These are phyloP conservation scores for Drosophila teissieri DNA, from an alignment of 1,140 invertebrate genomes.

Conservation along the genomic window DNA sequence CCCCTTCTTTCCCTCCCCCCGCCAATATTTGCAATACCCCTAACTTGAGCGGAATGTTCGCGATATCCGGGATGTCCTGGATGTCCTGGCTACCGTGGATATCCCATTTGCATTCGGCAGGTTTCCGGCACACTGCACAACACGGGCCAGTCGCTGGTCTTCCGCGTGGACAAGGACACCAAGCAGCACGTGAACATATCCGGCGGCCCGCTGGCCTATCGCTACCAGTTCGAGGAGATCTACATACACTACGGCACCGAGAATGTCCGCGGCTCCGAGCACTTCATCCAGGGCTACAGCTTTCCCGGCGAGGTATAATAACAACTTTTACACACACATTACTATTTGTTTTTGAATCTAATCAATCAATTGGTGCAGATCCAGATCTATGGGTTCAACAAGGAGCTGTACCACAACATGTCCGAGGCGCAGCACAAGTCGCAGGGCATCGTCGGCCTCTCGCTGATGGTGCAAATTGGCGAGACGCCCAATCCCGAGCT, in stretches of 20 bases:
- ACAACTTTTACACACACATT: too few relatives aligned
- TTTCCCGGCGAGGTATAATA: constrained; percentile 95
- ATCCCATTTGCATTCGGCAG: constrained; percentile 85
- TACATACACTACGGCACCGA: constrained; percentile 97
- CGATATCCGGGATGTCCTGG: neutral
- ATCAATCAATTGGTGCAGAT: constrained; percentile 89
- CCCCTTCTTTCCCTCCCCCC: too few relatives aligned
- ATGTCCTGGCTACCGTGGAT: neutral
- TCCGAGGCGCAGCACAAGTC: constrained; percentile 96
- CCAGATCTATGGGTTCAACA: constrained; percentile 97
- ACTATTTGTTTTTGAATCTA: too few relatives aligned
- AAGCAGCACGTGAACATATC: constrained; percentile 95
- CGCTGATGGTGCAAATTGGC: constrained; percentile 96
- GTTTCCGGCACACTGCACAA: constrained; percentile 94
- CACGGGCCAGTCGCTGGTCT: constrained; percentile 95
- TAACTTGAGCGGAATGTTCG: too few relatives aligned
- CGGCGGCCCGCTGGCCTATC: constrained; percentile 97
- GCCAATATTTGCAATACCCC: too few relatives aligned
- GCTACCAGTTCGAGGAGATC: constrained; percentile 97
- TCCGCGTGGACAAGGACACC: constrained; percentile 94
- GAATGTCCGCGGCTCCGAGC: constrained; percentile 95
- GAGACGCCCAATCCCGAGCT: constrained; percentile 93
- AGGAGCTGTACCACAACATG: constrained; percentile 98
- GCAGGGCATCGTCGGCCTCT: constrained; percentile 96
- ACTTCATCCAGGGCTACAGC: constrained; percentile 95